A percentile compares a stretch with the other conserved stretches of the same genome.
Conservation (phyloP, 2,888 invertebrate genomes). For the Frankliniella intonsa region DNA sequence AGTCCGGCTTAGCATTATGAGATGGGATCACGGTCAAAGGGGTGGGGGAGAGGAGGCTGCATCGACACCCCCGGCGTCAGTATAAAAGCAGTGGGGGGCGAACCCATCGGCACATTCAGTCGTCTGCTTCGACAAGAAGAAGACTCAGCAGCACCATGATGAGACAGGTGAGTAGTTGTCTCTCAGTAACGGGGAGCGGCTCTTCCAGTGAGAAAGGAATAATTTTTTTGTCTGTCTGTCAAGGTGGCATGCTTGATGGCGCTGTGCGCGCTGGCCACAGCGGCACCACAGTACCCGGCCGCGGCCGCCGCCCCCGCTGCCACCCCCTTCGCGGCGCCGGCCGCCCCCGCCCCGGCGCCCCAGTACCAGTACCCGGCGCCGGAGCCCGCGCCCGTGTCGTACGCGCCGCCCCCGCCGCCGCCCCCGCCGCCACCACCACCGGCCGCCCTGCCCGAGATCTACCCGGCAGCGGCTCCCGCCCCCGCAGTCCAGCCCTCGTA, state of each 20-base stretch:
- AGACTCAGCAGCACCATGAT: background rate
- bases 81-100: background rate
- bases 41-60: background rate
- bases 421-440: background rate
- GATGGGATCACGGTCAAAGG: too few relatives aligned
- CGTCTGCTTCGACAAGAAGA: background rate
- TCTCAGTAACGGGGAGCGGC: background rate
- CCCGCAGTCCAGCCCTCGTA: background rate
- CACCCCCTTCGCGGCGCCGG: background rate
- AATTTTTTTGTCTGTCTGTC: background rate
- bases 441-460: too few relatives aligned
- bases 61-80: background rate
- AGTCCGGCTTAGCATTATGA: too few relatives aligned
- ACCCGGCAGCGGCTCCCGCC: background rate
- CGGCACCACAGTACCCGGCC: background rate
- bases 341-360: background rate
- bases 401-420: background rate
- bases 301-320: background rate
- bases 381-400: background rate
- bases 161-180: background rate
- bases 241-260: background rate
- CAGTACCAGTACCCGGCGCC: background rate
- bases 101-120: background rate
- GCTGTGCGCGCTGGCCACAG: background rate
- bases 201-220: background rate